Evolutionary conservation across 2,888 invertebrate genomes (phyloP).

Genomic region (Ellobium chinense): DNA sequence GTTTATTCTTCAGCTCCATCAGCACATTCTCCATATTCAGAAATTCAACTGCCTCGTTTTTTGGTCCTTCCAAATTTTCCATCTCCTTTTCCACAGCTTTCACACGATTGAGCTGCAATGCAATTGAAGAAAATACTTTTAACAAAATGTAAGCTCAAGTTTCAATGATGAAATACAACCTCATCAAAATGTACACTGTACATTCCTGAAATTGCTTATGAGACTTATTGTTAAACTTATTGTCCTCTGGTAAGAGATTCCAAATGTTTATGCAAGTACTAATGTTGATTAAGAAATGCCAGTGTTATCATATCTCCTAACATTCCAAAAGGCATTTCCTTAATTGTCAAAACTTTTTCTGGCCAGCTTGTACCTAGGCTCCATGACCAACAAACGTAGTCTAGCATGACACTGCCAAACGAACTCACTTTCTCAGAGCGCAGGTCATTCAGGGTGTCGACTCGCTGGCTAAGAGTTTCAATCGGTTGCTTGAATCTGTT

Average conservation of each 20-base stretch:
- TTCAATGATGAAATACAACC: too few species aligned
- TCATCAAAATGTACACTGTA: too few species aligned
- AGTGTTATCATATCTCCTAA: too few species aligned
- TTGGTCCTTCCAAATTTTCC: conserved; percentile 79
- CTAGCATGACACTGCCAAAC: too few species aligned
- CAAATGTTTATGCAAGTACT: too few species aligned
- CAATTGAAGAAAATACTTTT: conserved; percentile 5
- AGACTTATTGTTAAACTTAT: too few species aligned
- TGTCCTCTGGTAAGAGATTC: too few species aligned
- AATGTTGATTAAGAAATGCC: too few species aligned
- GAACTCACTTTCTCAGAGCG: conserved; percentile 77
- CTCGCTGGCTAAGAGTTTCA: conserved; percentile 85
- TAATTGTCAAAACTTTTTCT: too few species aligned
- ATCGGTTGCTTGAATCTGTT: conserved; percentile 86
- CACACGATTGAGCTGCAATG: conserved; percentile 85
- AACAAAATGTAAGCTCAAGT: neutral
- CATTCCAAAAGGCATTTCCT: too few species aligned
- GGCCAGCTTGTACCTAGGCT: too few species aligned
- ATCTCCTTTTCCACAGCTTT: conserved; percentile 83
- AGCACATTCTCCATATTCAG: conserved; percentile 89
- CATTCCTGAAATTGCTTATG: too few species aligned
- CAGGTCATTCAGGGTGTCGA: conserved; percentile 81
- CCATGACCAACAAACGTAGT: neutral
- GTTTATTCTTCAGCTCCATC: conserved; percentile 85
- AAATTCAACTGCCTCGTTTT: conserved; percentile 82